phyloP scores from a whole-genome alignment of 2,888 invertebrate species.

The Hypselothyrea guttata region DNA sequence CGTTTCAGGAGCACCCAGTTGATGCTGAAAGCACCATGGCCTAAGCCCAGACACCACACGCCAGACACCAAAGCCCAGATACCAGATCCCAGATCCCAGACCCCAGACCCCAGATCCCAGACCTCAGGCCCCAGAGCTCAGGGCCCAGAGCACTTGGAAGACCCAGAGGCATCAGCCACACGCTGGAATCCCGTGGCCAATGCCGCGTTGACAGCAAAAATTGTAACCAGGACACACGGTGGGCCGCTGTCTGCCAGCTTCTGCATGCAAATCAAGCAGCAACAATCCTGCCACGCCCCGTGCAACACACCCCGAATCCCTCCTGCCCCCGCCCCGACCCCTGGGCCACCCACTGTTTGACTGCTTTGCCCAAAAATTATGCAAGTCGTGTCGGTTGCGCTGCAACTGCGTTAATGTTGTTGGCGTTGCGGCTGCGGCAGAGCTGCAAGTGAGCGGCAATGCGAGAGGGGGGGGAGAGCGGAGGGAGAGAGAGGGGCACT shows the following conservation, averaged over 20 bases:
- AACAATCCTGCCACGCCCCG: neutral
- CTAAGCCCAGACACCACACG: too few relatives aligned
- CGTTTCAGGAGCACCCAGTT: conserved; percentile 55
- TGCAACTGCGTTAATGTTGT: conserved; percentile 68
- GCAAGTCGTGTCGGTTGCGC: conserved; percentile 59
- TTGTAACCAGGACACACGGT: conserved; percentile 35
- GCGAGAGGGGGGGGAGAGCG: too few relatives aligned
- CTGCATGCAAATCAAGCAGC: conserved; percentile 63
- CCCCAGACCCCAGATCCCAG: conserved; percentile 9
- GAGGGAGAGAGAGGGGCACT: too few relatives aligned
- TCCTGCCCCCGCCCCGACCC: neutral
- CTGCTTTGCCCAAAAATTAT: conserved; percentile 42
- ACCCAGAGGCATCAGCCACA: neutral
- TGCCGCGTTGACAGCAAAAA: conserved; percentile 43
- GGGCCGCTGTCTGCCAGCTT: conserved; percentile 2
- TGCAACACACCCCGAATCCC: neutral
- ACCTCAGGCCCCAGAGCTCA: conserved; percentile 17
- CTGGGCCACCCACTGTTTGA: neutral
- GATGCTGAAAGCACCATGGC: too few relatives aligned
- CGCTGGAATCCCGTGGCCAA: neutral
- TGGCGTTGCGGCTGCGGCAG: conserved; percentile 55
- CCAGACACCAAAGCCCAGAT: too few relatives aligned
- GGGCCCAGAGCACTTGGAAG: conserved; percentile 9
- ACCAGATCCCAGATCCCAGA: conserved; percentile 18
- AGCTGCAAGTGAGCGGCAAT: conserved; percentile 38